A percentile compares a stretch with the other conserved stretches of the same genome.
Evolutionary conservation across 2,797 vertebrate species (phyloP).

Genomic region (Enteromius viviparus): DNA sequence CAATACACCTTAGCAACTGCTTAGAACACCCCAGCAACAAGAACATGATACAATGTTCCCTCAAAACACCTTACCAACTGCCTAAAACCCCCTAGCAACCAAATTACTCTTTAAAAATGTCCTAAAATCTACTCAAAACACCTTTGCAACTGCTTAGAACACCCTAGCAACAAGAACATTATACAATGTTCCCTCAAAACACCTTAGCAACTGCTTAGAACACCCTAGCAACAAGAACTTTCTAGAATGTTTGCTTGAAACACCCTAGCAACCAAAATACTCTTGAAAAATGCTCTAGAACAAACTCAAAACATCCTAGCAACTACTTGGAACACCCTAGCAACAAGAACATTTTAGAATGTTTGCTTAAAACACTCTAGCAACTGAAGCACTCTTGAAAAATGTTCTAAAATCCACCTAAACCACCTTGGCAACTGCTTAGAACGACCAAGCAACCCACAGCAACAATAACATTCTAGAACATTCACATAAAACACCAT

Average conservation of each 20-base stretch:
- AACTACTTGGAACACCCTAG: no score
- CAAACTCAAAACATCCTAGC: neutral
- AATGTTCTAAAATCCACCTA: neutral
- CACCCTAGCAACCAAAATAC: neutral
- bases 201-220: neutral
- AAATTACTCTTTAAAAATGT: no score
- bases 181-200: neutral
- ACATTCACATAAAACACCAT: neutral
- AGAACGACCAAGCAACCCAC: neutral
- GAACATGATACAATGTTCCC: no score
- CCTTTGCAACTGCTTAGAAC: neutral
- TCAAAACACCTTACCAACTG: no score
- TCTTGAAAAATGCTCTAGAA: neutral
- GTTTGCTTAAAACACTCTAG: no score
- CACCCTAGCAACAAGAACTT: neutral
- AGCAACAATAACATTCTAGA: no score
- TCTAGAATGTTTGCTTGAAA: neutral
- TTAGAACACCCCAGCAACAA: no score
- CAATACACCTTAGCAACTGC: no score
- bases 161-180: neutral
- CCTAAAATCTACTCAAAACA: neutral
- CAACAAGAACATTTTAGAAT: neutral
- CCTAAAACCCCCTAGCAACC: neutral
- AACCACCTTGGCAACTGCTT: neutral
- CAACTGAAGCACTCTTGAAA: no score